phyloP scores from a whole-genome alignment of 2,797 vertebrate species.

The Parotocinclus haroldoi region DNA sequence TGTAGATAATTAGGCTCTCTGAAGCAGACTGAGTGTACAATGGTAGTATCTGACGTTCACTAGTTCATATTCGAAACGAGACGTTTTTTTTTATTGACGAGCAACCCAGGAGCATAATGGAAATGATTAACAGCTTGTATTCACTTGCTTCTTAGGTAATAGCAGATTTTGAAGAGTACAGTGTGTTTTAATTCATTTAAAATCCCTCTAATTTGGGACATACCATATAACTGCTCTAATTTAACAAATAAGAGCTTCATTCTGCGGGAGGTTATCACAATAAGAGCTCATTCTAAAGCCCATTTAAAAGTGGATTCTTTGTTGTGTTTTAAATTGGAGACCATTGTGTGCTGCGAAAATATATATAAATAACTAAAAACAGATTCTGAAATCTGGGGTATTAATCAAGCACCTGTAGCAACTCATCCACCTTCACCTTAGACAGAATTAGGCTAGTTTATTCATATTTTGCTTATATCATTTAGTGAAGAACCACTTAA shows the following conservation, averaged over 20 bases:
- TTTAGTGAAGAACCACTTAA: constrained; percentile 67
- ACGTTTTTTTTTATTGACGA: constrained; percentile 60
- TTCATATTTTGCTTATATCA: constrained; percentile 5
- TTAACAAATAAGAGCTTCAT: constrained; percentile 85
- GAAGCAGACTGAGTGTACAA: constrained; percentile 32
- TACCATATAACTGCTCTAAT: constrained; percentile 78
- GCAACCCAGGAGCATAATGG: constrained; percentile 68
- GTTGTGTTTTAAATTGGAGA: constrained; percentile 61
- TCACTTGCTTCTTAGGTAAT: constrained; percentile 73
- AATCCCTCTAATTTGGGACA: constrained; percentile 79
- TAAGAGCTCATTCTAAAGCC: constrained; percentile 76
- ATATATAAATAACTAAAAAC: constrained; percentile 15
- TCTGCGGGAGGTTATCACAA: constrained; percentile 81
- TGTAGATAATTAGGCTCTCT: constrained; percentile 34
- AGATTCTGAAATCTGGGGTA: constrained; percentile 73
- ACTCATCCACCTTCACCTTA: constrained; percentile 53
- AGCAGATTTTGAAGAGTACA: constrained; percentile 74
- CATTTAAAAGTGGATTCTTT: constrained; percentile 74
- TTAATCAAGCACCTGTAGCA: constrained; percentile 71
- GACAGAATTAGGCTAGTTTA: constrained; percentile 57
- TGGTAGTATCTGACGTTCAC: constrained; percentile 71
- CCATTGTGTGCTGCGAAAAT: constrained; percentile 59
- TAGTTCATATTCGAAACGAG: constrained; percentile 68
- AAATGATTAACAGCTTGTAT: constrained; percentile 83
- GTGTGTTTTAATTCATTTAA: constrained; percentile 71